Evolutionary conservation across 1,140 invertebrate genomes (phyloP), one percentile per base, ranked within the genome.

Genomic region (Euschistus heros): DNA sequence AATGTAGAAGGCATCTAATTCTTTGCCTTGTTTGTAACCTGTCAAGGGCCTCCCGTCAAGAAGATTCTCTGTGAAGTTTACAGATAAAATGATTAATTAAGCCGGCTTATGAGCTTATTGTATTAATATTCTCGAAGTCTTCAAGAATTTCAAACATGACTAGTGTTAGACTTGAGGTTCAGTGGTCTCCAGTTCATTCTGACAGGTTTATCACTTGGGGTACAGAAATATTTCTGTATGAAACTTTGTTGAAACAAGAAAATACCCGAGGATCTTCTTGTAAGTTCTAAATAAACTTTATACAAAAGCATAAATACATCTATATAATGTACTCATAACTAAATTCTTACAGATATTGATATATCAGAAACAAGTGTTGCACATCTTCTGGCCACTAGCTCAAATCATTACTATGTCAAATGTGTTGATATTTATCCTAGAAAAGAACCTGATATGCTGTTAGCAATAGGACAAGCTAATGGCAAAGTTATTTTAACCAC

Each of bases 151-250:
- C 18, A 71, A 62, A 69, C n/a, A 81, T 81, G 78, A 80, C 76
- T 68, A 75, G 75, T 52, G 73, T 78, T 26, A 82, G 82, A 74
- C 75, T 86, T 62, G 90, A 92, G 70, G 81, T 92, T 15, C 81
- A 84, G 70, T 93, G 90, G 90, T 88, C 87, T 47, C 88, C 89
- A 2, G 79, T 84, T 27, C 82, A 84, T 71, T 79, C 80, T 5
- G 82, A 91, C 71, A 88, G 89, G 72, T 92, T 92, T 72, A 84
- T 94, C 62, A 86, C 88, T 37, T 92, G 90, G 89, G 88, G 88
- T 20, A 84, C 87, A 55, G 90, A 93, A 72, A 86, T 94, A 71
- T 85, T 81, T 75, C 79, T 92, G 27, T 92, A 92, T 72, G 86
- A 92, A 80, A 81, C 90, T 79, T 68, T 77, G 75, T 63, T 71